A percentile compares a stretch with the other conserved stretches of the same genome.
Evolutionary conservation across 2,888 invertebrate species (phyloP).

Genomic region (Apamea epomidion): DNA sequence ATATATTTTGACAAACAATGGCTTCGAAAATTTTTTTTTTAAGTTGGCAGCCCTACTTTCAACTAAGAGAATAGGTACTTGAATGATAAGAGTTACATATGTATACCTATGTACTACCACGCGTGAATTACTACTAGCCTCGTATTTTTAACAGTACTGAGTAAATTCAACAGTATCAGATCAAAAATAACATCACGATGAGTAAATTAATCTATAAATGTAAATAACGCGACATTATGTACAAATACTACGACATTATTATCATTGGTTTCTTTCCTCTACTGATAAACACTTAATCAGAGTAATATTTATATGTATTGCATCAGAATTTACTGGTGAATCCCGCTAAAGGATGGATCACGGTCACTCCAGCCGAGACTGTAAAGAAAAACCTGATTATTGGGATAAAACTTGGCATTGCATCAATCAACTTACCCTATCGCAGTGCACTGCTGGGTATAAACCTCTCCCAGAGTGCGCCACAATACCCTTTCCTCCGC

Average conservation of each 20-base stretch:
- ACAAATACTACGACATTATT: constrained; percentile 43
- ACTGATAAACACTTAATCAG: constrained; percentile 36
- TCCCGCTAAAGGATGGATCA: neutral
- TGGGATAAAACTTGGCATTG: neutral
- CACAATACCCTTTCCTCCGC: neutral
- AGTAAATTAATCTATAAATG: constrained; percentile 8
- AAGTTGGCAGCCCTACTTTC: no score
- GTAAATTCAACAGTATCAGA: neutral
- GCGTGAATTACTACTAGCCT: neutral
- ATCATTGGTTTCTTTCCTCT: constrained; percentile 59
- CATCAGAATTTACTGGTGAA: constrained; percentile 29
- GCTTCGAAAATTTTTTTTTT: no score
- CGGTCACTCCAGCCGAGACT: neutral
- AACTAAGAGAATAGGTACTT: neutral
- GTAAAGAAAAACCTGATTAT: neutral
- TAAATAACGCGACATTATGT: constrained; percentile 31
- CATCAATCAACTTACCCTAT: neutral
- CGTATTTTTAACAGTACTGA: constrained; percentile 10
- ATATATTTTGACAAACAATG: no score
- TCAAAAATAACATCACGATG: constrained; percentile 38
- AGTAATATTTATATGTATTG: constrained; percentile 38
- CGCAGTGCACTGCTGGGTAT: no score
- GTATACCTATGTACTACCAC: neutral
- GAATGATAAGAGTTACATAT: neutral
- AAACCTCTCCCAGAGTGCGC: neutral